These are phyloP conservation scores for Leptinotarsa peninsularis DNA, from an alignment of 2,888 invertebrate species.

Conservation along the genomic window DNA sequence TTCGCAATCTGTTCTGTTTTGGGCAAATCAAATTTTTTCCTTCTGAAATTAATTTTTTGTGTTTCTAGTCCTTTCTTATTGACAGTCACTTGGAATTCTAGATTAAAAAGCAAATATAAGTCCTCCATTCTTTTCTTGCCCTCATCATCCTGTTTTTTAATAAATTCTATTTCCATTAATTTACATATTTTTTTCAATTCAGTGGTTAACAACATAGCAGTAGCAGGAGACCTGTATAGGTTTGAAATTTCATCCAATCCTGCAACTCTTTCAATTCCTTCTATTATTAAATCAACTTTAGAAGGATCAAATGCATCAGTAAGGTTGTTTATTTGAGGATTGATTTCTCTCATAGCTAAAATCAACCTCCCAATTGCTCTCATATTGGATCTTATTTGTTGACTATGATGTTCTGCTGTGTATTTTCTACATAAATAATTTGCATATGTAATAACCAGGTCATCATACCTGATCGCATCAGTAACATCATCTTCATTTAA, in stretches of 20 bases:
- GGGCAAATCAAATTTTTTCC: constrained; percentile 8
- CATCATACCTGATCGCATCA: constrained; percentile 28
- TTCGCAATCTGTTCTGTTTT: constrained; percentile 24
- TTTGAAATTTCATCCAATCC: constrained; percentile 19
- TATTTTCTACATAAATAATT: constrained; percentile 34
- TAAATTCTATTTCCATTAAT: constrained; percentile 26
- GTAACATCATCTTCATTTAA: constrained; percentile 32
- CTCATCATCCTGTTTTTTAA: constrained; percentile 15
- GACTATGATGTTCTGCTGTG: constrained; percentile 25
- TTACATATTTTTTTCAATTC: constrained; percentile 31
- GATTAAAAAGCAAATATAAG: constrained; percentile 25
- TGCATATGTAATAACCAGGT: constrained; percentile 22
- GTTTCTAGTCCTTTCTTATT: constrained; percentile 29
- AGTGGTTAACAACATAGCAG: constrained; percentile 30
- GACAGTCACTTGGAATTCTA: constrained; percentile 32
- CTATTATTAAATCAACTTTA: constrained; percentile 20
- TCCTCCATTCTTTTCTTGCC: constrained; percentile 28
- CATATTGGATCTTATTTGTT: constrained; percentile 34
- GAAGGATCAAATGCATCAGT: constrained; percentile 22
- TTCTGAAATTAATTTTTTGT: constrained; percentile 26
- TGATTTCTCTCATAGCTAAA: constrained; percentile 25
- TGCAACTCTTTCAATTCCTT: constrained; percentile 26
- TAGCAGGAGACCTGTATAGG: constrained; percentile 28
- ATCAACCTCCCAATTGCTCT: constrained; percentile 27
- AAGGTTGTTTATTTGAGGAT: constrained; percentile 26